Conservation (phyloP, 2,888 invertebrate species). For the Brachypalpus laphriformis region DNA sequence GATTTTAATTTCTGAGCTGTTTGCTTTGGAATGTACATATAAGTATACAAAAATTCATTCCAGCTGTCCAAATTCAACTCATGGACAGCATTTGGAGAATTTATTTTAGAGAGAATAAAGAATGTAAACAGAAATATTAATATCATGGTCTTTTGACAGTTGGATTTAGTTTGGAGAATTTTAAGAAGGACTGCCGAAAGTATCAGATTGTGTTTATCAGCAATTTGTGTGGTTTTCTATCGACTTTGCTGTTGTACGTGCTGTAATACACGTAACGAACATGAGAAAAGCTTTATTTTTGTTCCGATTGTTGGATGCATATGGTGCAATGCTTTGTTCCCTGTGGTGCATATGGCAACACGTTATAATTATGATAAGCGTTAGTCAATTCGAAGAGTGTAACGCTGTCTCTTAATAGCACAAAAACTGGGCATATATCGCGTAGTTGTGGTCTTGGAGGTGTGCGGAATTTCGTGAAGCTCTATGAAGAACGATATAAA, state of each 20-base stretch:
- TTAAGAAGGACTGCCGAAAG: not conserved
- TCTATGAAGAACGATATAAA: too few relatives aligned
- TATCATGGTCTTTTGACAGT: conserved; percentile 5
- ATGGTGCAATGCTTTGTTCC: not conserved
- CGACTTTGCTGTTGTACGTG: not conserved
- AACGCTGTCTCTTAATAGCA: too few relatives aligned
- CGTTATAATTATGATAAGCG: too few relatives aligned
- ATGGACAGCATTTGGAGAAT: not conserved
- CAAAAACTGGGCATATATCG: too few relatives aligned
- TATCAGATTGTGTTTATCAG: not conserved
- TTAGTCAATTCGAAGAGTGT: too few relatives aligned
- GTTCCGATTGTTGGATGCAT: not conserved
- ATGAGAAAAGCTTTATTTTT: not conserved
- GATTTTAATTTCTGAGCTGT: not conserved
- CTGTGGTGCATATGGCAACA: too few relatives aligned
- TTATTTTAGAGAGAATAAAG: not conserved
- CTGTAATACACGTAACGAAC: not conserved
- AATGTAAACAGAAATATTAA: conserved; percentile 14
- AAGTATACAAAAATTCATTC: not conserved
- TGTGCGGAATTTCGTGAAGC: too few relatives aligned
- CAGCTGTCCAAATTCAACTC: conserved; percentile 3
- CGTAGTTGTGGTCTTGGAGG: too few relatives aligned
- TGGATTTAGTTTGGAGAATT: not conserved
- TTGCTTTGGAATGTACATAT: conserved; percentile 19
- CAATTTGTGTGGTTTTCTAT: not conserved